Evolutionary conservation across 2,888 invertebrate genomes (phyloP).

Genomic region (Disparrhopalites patrizii): DNA sequence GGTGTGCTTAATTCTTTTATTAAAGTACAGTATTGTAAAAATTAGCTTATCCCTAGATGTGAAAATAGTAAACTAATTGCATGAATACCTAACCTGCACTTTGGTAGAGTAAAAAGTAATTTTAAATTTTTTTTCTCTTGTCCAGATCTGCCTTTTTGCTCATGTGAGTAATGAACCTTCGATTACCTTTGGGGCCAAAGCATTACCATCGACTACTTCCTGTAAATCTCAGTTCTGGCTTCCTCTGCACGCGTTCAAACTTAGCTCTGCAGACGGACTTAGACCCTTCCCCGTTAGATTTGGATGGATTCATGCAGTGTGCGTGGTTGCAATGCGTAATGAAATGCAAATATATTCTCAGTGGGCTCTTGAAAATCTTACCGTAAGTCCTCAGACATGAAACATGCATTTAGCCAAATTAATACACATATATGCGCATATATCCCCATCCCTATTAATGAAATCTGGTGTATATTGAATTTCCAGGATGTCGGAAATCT

Average conservation of each 20-base stretch:
- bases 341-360: conserved; percentile 99
- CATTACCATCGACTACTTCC: conserved; percentile 43
- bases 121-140: conserved; percentile 6
- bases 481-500: conserved; percentile 43
- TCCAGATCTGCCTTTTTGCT: conserved; percentile 47
- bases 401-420: too few relatives aligned
- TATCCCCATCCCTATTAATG: neutral
- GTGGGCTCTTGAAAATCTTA: conserved; percentile 61
- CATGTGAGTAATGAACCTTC: conserved; percentile 47
- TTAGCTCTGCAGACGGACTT: conserved; percentile 84
- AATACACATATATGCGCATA: too few relatives aligned
- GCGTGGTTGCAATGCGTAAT: conserved; percentile 98
- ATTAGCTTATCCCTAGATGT: too few relatives aligned
- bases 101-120: too few relatives aligned
- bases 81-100: too few relatives aligned
- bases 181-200: conserved; percentile 47
- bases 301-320: conserved; percentile 96
- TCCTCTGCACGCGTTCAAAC: conserved; percentile 52
- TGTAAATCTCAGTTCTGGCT: conserved; percentile 48
- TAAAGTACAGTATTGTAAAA: too few relatives aligned
- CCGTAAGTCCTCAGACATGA: conserved; percentile 48
- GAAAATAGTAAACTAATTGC: too few relatives aligned
- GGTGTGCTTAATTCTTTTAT: too few relatives aligned
- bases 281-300: conserved; percentile 93
- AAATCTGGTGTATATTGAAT: conserved; percentile 3